phyloP scores from a whole-genome alignment of 2,888 invertebrate genomes.

The Electrophaes corylata region DNA sequence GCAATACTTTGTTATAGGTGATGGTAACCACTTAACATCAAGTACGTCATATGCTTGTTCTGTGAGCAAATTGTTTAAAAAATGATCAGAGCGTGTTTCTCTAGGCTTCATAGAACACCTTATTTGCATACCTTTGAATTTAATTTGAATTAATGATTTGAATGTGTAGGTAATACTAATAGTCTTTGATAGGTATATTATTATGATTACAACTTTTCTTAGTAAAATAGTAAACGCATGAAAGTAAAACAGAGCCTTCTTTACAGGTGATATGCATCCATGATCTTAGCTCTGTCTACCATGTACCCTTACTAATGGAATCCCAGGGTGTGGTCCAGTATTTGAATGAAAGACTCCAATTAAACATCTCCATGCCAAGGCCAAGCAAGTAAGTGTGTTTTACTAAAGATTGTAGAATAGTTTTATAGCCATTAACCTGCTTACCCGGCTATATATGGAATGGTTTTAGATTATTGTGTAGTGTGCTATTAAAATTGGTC shows the following conservation, averaged over 20 bases:
- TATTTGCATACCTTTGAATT: too few relatives aligned
- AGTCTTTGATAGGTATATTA: too few relatives aligned
- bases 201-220: too few relatives aligned
- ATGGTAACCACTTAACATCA: too few relatives aligned
- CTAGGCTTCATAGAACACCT: too few relatives aligned
- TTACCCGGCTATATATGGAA: neutral
- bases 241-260: neutral
- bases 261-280: slow-evolving; percentile 95
- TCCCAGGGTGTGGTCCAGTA: slow-evolving; percentile 94
- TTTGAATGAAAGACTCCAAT: slow-evolving; percentile 91
- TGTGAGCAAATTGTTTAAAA: too few relatives aligned
- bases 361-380: slow-evolving; percentile 87
- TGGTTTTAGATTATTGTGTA: neutral
- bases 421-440: slow-evolving; percentile 15
- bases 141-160: too few relatives aligned
- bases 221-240: too few relatives aligned
- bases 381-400: slow-evolving; percentile 83
- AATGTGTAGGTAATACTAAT: too few relatives aligned
- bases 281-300: slow-evolving; percentile 97
- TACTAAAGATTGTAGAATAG: neutral
- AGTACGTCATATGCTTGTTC: too few relatives aligned
- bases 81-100: too few relatives aligned
- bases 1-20: too few relatives aligned
- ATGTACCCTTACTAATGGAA: slow-evolving; percentile 97
- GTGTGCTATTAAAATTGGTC: neutral